A percentile compares a stretch with the other conserved stretches of the same genome.
phyloP scores from a whole-genome alignment of 2,797 vertebrate species.

The Paratrypauchen microcephalus region DNA sequence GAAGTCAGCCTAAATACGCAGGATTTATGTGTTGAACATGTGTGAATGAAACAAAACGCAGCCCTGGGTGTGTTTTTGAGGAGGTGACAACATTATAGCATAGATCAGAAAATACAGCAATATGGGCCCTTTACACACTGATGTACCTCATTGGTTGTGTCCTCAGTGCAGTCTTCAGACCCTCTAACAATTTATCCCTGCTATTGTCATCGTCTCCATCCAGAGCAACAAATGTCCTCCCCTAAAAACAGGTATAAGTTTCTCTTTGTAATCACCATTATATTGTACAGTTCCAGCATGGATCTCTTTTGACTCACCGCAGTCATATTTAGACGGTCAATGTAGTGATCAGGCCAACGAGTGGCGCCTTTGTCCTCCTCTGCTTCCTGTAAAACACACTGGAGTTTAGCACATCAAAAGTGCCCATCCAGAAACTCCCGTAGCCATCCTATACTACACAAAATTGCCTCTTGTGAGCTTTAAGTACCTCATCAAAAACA shows the following conservation, averaged over 20 bases:
- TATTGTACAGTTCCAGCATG: not conserved
- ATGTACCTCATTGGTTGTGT: constrained; percentile 92
- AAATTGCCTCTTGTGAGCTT: no score
- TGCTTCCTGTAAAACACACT: constrained; percentile 79
- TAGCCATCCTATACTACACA: no score
- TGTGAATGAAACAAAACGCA: no score
- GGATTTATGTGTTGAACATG: no score
- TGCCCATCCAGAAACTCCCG: not conserved
- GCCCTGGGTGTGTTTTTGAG: no score
- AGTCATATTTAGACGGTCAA: constrained; percentile 93
- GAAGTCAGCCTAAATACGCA: no score
- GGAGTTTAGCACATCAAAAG: not conserved
- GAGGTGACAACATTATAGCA: no score
- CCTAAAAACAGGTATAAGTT: constrained; percentile 66
- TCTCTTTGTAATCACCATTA: not conserved
- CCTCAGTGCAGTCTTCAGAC: constrained; percentile 92
- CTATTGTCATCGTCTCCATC: constrained; percentile 89
- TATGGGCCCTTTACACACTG: no score
- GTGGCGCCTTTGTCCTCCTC: constrained; percentile 92
- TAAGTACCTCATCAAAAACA: no score
- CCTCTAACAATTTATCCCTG: constrained; percentile 87
- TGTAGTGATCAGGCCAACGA: constrained; percentile 94
- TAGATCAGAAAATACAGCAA: no score
- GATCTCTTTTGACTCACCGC: constrained; percentile 81
- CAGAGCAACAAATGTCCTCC: constrained; percentile 84